phyloP scores from a whole-genome alignment of 2,888 invertebrate species.

The Drosophila infuscata region DNA sequence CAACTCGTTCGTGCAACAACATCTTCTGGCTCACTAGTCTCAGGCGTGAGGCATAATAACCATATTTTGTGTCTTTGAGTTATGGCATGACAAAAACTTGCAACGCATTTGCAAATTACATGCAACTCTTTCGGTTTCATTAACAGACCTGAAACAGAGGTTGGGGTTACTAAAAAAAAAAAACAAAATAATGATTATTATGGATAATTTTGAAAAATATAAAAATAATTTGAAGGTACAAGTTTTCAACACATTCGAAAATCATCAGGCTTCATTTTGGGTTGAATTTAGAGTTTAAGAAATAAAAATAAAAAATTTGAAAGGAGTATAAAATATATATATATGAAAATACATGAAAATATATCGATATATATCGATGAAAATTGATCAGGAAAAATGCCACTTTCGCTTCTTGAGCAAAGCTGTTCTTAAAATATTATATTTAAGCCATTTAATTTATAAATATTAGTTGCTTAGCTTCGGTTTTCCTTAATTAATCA shows the following conservation, averaged over 20 bases:
- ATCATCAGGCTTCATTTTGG: neutral
- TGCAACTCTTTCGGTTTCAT: slow-evolving; percentile 30
- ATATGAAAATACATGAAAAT: neutral
- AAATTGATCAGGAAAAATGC: neutral
- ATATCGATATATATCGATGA: neutral
- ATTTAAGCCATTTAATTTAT: neutral
- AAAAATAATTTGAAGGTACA: neutral
- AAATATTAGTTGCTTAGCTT: neutral
- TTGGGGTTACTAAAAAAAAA: slow-evolving; percentile 5
- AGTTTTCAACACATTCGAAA: neutral
- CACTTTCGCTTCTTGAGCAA: neutral
- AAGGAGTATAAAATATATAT: too few relatives aligned
- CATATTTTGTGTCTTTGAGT: neutral
- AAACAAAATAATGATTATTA: neutral
- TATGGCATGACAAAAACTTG: slow-evolving; percentile 7
- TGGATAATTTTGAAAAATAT: neutral
- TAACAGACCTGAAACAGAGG: neutral
- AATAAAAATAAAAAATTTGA: neutral
- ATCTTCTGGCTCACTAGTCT: slow-evolving; percentile 18
- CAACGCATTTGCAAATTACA: slow-evolving; percentile 19
- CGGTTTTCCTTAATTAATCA: too few relatives aligned
- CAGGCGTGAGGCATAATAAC: slow-evolving; percentile 3
- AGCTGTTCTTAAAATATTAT: neutral
- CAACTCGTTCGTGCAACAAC: slow-evolving; percentile 19
- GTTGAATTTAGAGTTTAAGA: neutral